Conservation (phyloP, 2,797 vertebrate species). For the Zalophus californianus region DNA sequence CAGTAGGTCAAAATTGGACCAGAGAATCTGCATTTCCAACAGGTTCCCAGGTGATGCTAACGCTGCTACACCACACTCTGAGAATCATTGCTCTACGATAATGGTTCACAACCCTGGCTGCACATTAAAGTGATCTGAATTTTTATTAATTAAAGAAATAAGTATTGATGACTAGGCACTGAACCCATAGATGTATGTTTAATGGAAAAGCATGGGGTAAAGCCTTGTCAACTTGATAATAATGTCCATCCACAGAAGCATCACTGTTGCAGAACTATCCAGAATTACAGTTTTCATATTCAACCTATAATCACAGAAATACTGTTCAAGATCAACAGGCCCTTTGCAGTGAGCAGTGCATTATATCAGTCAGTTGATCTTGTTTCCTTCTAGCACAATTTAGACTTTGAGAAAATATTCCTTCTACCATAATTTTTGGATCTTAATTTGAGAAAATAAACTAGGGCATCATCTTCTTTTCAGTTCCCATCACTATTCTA, state of each 20-base stretch:
- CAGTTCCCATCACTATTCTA: neutral
- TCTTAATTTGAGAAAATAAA: constrained; percentile 40
- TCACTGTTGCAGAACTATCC: neutral
- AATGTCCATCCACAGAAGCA: neutral
- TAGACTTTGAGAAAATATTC: neutral
- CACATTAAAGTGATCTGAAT: neutral
- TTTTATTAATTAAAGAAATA: constrained; percentile 25
- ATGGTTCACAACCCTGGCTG: neutral
- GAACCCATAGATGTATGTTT: neutral
- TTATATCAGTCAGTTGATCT: neutral
- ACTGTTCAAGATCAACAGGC: neutral
- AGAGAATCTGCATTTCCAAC: neutral
- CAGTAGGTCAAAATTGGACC: neutral
- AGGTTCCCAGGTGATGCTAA: neutral
- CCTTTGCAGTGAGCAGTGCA: neutral
- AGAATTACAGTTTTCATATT: neutral
- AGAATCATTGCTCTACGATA: neutral
- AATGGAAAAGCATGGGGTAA: neutral
- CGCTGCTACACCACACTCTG: neutral
- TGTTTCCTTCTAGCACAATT: neutral
- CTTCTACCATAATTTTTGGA: neutral
- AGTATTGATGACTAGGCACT: neutral
- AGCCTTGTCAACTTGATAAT: neutral
- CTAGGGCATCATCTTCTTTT: neutral
- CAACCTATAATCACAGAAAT: neutral